Conservation (phyloP, 2,113 vertebrate genomes). For the Carassius auratus region DNA sequence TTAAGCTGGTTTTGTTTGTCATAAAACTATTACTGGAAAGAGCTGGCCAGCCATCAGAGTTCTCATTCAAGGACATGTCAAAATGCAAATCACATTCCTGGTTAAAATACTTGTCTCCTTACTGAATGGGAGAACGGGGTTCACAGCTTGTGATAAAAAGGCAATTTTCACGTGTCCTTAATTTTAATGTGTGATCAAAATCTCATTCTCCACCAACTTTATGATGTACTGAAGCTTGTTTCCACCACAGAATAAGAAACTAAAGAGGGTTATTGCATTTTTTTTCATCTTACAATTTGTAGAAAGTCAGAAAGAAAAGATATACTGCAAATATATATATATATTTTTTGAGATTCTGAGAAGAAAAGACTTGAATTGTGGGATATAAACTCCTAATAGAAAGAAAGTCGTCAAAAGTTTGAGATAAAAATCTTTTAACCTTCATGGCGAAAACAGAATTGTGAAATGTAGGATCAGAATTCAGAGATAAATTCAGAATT, state of each 20-base stretch:
- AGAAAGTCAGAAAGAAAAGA: too few relatives aligned
- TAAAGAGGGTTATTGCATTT: too few relatives aligned
- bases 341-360: background rate
- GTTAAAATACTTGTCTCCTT: background rate
- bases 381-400: too few relatives aligned
- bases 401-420: too few relatives aligned
- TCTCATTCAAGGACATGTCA: conserved; percentile 23
- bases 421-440: too few relatives aligned
- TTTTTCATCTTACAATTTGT: too few relatives aligned
- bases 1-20: conserved; percentile 29
- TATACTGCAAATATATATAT: too few relatives aligned
- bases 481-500: too few relatives aligned
- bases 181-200: background rate
- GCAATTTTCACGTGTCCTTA: background rate
- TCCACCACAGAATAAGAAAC: background rate
- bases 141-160: background rate
- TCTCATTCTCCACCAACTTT: conserved; percentile 8
- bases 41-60: background rate
- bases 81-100: conserved; percentile 23
- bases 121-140: background rate
- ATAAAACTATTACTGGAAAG: conserved; percentile 22
- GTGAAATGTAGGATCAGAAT: too few relatives aligned
- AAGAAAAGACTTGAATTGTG: background rate
- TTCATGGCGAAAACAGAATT: too few relatives aligned
- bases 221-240: background rate